Evolutionary conservation across 2,888 invertebrate genomes (phyloP).

Genomic region (Masnerella sp.): DNA sequence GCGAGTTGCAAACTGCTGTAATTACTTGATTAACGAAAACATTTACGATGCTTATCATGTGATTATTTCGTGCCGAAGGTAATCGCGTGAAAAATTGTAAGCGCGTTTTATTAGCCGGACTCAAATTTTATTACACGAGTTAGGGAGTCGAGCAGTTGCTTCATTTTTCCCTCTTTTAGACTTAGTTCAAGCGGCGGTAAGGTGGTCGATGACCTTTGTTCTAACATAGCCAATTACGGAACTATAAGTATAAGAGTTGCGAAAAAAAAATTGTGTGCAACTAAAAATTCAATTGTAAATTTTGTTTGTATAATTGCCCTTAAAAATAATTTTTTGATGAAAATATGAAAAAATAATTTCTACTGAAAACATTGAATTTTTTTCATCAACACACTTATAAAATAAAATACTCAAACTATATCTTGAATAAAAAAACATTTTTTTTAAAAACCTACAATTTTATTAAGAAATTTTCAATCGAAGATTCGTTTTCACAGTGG

Average conservation of each 20-base stretch:
- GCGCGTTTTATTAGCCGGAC: conserved; percentile 29
- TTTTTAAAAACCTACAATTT: no score
- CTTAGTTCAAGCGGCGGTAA: conserved; percentile 18
- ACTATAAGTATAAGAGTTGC: not conserved
- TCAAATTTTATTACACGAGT: conserved; percentile 39
- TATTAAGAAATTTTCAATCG: no score
- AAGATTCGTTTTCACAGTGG: no score
- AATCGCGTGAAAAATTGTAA: conserved; percentile 40
- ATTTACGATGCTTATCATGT: conserved; percentile 45
- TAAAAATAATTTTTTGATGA: no score
- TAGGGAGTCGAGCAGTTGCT: conserved; percentile 23
- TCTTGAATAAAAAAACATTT: no score
- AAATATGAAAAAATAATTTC: no score
- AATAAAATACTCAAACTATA: no score
- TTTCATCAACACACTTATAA: no score
- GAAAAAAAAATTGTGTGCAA: conserved; percentile 6
- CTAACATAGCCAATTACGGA: conserved; percentile 27
- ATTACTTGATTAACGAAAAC: conserved; percentile 54
- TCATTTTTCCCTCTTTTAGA: conserved; percentile 5
- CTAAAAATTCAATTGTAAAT: no score
- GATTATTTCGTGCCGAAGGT: conserved; percentile 37
- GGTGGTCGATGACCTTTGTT: conserved; percentile 34
- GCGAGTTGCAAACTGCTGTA: conserved; percentile 41
- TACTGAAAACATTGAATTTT: no score
- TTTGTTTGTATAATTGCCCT: no score